Conservation (phyloP, 2,113 vertebrate species). For the Leucopsar rothschildi region DNA sequence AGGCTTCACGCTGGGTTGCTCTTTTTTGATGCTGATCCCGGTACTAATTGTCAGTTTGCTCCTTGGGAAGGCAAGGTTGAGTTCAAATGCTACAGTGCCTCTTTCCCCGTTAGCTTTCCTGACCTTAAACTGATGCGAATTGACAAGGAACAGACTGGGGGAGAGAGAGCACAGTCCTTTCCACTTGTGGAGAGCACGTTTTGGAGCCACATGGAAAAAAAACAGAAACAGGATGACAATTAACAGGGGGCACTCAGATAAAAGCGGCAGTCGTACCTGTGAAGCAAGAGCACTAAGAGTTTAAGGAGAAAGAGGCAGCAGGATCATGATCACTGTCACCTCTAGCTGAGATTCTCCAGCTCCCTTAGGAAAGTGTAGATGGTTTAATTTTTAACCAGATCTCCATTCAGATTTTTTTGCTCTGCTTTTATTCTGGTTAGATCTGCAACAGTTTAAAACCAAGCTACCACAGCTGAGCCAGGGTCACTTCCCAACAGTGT, state of each 20-base stretch:
- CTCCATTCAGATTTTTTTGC: background rate
- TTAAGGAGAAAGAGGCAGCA: background rate
- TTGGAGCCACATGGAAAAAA: background rate
- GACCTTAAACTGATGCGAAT: constrained; percentile 74
- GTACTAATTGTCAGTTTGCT: constrained; percentile 90
- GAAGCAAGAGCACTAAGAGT: background rate
- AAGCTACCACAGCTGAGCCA: background rate
- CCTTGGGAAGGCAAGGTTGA: constrained; percentile 81
- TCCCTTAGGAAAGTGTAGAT: background rate
- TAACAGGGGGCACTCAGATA: background rate
- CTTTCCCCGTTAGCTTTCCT: constrained; percentile 66
- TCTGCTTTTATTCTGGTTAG: constrained; percentile 5
- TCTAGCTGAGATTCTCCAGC: background rate
- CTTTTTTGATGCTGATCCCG: constrained; percentile 91
- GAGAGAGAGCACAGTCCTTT: background rate
- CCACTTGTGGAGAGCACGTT: background rate
- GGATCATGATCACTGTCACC: background rate
- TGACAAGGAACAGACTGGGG: constrained; percentile 73
- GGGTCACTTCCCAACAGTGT: constrained; percentile 6
- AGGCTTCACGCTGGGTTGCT: constrained; percentile 89
- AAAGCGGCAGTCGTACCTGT: background rate
- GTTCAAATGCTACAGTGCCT: constrained; percentile 87
- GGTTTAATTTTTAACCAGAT: background rate
- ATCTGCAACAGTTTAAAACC: constrained; percentile 23
- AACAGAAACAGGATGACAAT: background rate